phyloP scores from a whole-genome alignment of 2,113 vertebrate species.

The Quiscalus mexicanus region DNA sequence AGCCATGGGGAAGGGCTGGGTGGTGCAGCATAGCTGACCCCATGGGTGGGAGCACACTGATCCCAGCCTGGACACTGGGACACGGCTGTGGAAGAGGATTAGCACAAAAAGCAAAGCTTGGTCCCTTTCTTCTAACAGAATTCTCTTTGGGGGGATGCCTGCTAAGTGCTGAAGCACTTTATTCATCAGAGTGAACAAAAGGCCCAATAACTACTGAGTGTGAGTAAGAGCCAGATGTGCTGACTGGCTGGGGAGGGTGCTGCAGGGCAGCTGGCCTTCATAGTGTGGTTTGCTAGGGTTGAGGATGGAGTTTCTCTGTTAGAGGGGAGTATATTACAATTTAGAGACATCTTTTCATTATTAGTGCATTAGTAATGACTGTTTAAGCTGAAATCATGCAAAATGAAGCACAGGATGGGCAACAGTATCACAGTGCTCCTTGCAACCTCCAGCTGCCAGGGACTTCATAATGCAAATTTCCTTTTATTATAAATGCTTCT shows the following conservation, averaged over 20 bases:
- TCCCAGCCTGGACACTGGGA: not conserved
- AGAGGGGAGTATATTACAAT: not conserved
- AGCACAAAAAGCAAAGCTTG: not conserved
- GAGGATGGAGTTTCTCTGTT: not conserved
- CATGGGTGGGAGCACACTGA: fast-evolving
- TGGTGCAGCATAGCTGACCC: fast-evolving
- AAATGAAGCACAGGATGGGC: not conserved
- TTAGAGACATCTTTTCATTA: not conserved
- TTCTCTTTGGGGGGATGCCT: not conserved
- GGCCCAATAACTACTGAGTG: not conserved
- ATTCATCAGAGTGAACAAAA: not conserved
- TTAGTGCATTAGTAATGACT: not conserved
- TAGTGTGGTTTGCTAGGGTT: not conserved
- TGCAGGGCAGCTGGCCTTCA: not conserved
- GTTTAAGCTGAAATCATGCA: not conserved
- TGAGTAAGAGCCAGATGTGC: not conserved
- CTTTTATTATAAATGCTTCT: not conserved
- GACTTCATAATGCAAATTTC: not conserved
- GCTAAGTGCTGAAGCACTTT: not conserved
- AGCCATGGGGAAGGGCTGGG: not conserved
- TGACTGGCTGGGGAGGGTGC: not conserved
- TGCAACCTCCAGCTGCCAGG: not conserved
- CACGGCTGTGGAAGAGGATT: fast-evolving
- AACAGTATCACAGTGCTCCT: not conserved
- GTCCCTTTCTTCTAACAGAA: not conserved